These are phyloP conservation scores for Eubasilissa regina DNA, from an alignment of 1,140 invertebrate genomes.

Conservation along the genomic window DNA sequence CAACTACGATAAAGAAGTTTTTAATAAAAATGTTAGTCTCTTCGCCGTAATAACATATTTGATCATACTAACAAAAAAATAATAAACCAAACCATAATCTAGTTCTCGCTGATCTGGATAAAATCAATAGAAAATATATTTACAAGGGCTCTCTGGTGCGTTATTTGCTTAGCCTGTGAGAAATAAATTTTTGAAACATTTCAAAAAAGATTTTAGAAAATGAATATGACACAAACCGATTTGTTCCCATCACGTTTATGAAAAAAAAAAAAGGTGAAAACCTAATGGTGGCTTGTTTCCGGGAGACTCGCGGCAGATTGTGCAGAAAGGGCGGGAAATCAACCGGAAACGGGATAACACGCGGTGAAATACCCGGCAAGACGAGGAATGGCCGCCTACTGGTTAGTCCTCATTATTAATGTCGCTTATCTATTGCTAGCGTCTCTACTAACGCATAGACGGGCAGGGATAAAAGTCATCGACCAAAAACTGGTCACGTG, in stretches of 20 bases:
- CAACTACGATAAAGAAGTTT: too few species aligned
- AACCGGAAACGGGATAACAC: constrained; percentile 42
- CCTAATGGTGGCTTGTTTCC: constrained; percentile 35
- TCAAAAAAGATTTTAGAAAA: neutral
- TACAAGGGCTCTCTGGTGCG: too few species aligned
- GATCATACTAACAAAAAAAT: too few species aligned
- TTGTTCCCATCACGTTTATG: constrained; percentile 24
- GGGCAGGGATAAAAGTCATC: too few species aligned
- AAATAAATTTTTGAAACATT: neutral
- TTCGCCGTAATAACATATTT: too few species aligned
- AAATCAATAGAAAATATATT: too few species aligned
- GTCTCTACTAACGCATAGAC: neutral
- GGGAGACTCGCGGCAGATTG: constrained; percentile 23
- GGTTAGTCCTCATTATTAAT: neutral
- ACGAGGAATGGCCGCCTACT: neutral
- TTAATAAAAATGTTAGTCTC: too few species aligned
- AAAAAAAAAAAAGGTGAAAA: constrained; percentile 16
- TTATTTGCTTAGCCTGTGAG: neutral
- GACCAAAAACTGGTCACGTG: too few species aligned
- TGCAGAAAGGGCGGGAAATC: constrained; percentile 26
- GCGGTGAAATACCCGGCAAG: constrained; percentile 24
- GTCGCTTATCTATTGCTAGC: constrained; percentile 2
- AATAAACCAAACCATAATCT: too few species aligned
- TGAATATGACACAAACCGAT: constrained; percentile 2
- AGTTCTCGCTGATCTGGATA: too few species aligned